Conservation (phyloP, 2,113 vertebrate genomes). For the Cottus gobio region DNA sequence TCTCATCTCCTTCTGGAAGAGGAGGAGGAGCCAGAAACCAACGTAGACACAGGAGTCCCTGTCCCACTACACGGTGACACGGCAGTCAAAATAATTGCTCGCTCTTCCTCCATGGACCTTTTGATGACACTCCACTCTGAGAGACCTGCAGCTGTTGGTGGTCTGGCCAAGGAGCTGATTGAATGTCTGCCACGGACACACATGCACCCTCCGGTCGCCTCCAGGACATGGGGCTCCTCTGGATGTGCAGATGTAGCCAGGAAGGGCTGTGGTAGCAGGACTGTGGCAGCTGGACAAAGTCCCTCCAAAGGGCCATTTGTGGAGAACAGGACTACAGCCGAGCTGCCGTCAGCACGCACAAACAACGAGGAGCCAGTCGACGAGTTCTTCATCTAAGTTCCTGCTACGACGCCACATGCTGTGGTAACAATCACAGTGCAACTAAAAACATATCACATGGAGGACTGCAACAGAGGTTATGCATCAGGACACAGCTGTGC, state of each 20-base stretch:
- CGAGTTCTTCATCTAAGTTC: conserved; percentile 84
- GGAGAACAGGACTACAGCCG: conserved; percentile 46
- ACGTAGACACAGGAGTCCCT: conserved; percentile 89
- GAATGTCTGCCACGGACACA: conserved; percentile 53
- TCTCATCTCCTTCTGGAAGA: conserved; percentile 61
- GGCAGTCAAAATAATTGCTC: conserved; percentile 20
- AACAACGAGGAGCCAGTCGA: conserved; percentile 57
- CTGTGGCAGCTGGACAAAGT: conserved; percentile 30
- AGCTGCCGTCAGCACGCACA: conserved; percentile 20
- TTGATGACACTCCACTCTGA: conserved; percentile 30
- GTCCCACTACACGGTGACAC: conserved; percentile 29
- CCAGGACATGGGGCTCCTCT: conserved; percentile 42
- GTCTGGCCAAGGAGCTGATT: conserved; percentile 67
- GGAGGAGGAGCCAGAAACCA: conserved; percentile 82
- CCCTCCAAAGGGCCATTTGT: conserved; percentile 18
- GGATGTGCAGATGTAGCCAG: conserved; percentile 8
- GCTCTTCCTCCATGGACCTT: conserved; percentile 63
- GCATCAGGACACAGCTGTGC: neutral
- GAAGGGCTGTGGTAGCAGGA: conserved; percentile 22
- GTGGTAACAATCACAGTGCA: neutral
- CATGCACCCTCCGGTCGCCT: neutral
- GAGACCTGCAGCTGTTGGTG: conserved; percentile 62
- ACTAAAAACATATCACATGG: neutral
- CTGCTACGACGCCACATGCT: neutral
- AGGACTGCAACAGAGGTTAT: neutral